These are phyloP conservation scores for Heliconius cydno DNA, from an alignment of 2,888 invertebrate species.

Conservation along the genomic window DNA sequence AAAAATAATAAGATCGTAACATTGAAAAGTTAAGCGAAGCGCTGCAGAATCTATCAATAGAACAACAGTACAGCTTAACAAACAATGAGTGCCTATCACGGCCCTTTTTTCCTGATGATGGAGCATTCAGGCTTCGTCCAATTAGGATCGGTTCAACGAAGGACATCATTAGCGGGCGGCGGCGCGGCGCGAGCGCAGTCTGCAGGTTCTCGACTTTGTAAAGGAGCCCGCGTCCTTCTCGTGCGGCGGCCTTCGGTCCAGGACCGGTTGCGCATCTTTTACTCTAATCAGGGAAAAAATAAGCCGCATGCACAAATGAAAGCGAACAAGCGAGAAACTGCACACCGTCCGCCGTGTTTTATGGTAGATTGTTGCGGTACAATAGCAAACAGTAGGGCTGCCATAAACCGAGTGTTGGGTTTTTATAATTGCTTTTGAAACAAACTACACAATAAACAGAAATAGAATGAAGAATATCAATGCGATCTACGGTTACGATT, in stretches of 20 bases:
- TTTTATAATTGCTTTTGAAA: not conserved
- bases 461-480: slow-evolving; percentile 31
- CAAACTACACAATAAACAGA: not conserved
- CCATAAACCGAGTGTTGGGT: slow-evolving; percentile 14
- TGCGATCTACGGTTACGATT: slow-evolving; percentile 29
- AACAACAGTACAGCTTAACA: slow-evolving; percentile 52
- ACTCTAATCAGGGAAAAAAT: slow-evolving; percentile 80
- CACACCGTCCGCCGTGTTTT: slow-evolving; percentile 71
- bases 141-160: slow-evolving; percentile 76
- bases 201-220: slow-evolving; percentile 48
- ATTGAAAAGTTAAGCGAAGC: not conserved
- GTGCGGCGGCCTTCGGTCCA: slow-evolving; percentile 75
- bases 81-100: slow-evolving; percentile 53
- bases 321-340: slow-evolving; percentile 73
- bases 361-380: slow-evolving; percentile 75
- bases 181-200: slow-evolving; percentile 53
- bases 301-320: slow-evolving; percentile 75
- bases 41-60: slow-evolving; percentile 56
- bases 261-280: slow-evolving; percentile 81
- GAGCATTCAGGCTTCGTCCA: slow-evolving; percentile 71
- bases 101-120: slow-evolving; percentile 70
- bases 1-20: not conserved
- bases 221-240: slow-evolving; percentile 61
- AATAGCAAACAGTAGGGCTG: slow-evolving; percentile 54
- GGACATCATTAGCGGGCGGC: slow-evolving; percentile 76